Conservation (phyloP, 2,888 invertebrate genomes). For the Diploptera punctata region DNA sequence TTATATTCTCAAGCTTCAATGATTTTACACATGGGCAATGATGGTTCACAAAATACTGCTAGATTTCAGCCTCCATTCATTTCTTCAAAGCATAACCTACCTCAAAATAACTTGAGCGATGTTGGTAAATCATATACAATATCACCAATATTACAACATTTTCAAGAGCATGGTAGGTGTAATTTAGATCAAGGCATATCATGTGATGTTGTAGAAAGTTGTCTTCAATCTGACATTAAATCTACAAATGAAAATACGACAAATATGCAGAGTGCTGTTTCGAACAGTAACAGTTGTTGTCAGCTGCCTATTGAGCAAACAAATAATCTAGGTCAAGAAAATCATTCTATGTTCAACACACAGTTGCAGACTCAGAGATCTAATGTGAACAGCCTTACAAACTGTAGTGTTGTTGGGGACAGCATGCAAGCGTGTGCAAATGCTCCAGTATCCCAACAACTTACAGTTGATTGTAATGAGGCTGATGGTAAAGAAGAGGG, state of each 20-base stretch:
- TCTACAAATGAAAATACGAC: background rate
- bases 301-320: background rate
- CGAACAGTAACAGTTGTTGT: slow-evolving; percentile 10
- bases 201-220: slow-evolving; percentile 35
- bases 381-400: background rate
- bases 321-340: background rate
- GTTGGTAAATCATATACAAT: slow-evolving; percentile 10
- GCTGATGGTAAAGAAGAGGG: slow-evolving; percentile 30
- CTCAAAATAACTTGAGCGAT: slow-evolving; percentile 13
- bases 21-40: slow-evolving; percentile 33
- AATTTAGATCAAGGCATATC: slow-evolving; percentile 19
- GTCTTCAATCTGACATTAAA: slow-evolving; percentile 27
- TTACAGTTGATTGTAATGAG: slow-evolving; percentile 2
- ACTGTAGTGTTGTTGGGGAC: background rate
- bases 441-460: background rate
- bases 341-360: background rate
- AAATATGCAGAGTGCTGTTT: background rate
- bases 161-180: slow-evolving; percentile 26
- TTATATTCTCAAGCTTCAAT: slow-evolving; percentile 39
- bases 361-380: background rate
- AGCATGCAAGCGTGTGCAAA: background rate
- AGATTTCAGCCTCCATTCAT: slow-evolving; percentile 15
- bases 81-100: slow-evolving; percentile 22
- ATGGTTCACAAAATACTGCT: slow-evolving; percentile 16
- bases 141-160: slow-evolving; percentile 27